Evolutionary conservation across 2,113 vertebrate genomes (phyloP), one percentile per base, ranked within the genome.

Genomic region (Laterallus jamaicensis): DNA sequence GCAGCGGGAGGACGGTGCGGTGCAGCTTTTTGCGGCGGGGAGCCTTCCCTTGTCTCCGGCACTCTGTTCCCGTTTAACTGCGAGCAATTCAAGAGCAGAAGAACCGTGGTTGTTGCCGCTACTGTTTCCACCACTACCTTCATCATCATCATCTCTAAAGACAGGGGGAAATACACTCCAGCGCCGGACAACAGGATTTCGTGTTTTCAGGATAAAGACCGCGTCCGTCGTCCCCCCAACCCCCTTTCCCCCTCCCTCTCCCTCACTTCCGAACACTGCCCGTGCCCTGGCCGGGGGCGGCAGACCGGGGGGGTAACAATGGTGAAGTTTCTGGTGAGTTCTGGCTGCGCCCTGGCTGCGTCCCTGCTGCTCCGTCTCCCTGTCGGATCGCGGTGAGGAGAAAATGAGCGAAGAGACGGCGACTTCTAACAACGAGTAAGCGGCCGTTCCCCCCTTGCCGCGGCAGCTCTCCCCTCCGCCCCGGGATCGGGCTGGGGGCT

Each of bases 321-420:
- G 98, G 97, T 98, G 97, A 97, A 97, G 97, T 96, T 97, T 97
- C 97, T 97, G 97, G 95, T 90, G 97, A 97, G 95, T 97, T 98
- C 97, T 97, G 93, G 94, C 93, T 95, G 97, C 96, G 97, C 97
- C 96, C 96, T 98, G 98, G 97, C 98, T 97, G 98, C 98, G 97
- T 98, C 98, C 97, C 98, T 98, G 98, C 98, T 98, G 96, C 97
- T 98, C 97, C 97, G 91, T 96, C 97, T 97, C 97, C 98, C 97
- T 98, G 98, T 98, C 98, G 98, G 98, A 98, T 98, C 98, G 95
- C 99, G 98, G 98, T 99, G 99, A 99, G 99, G 98, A 98, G 98
- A 98, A 99, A 98, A 99, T 99, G 99, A 99, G 99, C 99, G 99
- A 99, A 98, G 99, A 99, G 98, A 99, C 99, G 99, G 98, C 99